Base-by-base conservation (phyloP, 2,888 invertebrate genomes). In the Athalia circularis region DNA sequence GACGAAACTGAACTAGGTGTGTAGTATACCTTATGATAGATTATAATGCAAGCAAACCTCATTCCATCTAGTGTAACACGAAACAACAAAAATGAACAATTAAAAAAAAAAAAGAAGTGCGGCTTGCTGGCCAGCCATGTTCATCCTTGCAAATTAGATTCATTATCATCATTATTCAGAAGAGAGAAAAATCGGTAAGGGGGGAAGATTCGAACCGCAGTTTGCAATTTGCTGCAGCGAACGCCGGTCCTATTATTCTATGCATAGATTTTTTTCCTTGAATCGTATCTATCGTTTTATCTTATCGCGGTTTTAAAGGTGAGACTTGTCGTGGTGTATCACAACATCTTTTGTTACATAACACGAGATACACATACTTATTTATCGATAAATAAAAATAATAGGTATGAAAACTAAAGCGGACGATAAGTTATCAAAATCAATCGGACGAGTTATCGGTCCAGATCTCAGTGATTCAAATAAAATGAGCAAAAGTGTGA, bases 271-370 rank as follows among this genome's bases (percentile, higher is more conserved):
- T 61, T 13, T 64, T 50, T 50, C 29, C 6, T 75, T 75, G 29
- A 47, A 62, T 72, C 48, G n/a, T 75, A 62, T 52, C 50, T 8
- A 43, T 9, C 29, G 47, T 15, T 11, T 62, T 75, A 75, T 75
- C 75, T 75, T 75, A 75, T 75, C 75, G 62, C 15, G 15, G 61
- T 29, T 70, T 52, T n/a, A 62, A 43, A 75, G 75, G 75, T 75
- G 64, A 50, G 75, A 75, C 43, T 75, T 11, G 62, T 52, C 52
- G 52, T 43, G n/a, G 29, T 29, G 29, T 29, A 29, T 29, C 29
- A 29, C 29, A 29, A 1, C 29, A 29, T 29, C 62, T 75, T 75
- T 62, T 50, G 54, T 75, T 62, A 75, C 52, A 15, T 29, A 15
- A 15, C 13, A n/a, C 11, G 5, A 5, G 15, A 29, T 29, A 29